Base-by-base conservation (phyloP, 2,113 vertebrate genomes). In the Glareola pratincola region DNA sequence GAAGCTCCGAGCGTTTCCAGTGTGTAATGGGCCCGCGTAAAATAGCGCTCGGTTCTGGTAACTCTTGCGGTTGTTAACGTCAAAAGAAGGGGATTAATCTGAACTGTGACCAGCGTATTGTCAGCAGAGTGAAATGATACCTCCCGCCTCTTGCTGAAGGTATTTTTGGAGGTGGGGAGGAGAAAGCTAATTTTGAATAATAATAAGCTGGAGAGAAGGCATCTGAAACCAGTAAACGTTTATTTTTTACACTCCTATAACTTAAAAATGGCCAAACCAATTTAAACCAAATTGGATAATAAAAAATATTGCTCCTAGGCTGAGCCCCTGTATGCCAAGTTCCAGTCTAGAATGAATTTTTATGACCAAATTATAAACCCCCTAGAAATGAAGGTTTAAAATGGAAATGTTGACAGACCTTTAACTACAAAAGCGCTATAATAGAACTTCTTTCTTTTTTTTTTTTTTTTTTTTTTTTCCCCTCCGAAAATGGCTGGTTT, bases 221-320 rank as follows among this genome's bases (percentile, higher is more conserved):
- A 92, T 95, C 95, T 96, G 95, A 95, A 97, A 92, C 92, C 97
- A 89, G 96, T 71, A 94, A 97, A 95, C 92, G 83, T 97, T 96
- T 95, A 87, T 94, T 97, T 97, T 97, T 97, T 97, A 96, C 97
- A 95, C 94, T 94, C 96, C 92, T 94, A 93, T 96, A 96, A 97
- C 94, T 96, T 98, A 95, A 97, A 97, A 97, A 97, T 47, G 94
- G 90, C 94, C 77, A 97, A 90, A 95, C 77, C 84, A 97, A 97
- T 98, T 97, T 96, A 92, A 98, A 95, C 93, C 97, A 95, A 94
- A 96, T 88, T 98, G 97, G 96, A 85, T 97, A 90, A 96, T 97
- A 97, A 91, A 97, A 98, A 97, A 97, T 96, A 97, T 88, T 92
- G 96, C 97, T 97, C 92, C 95, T 96, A 67, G 92, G 96, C 94